Conservation (phyloP, 1,140 invertebrate species). For the Tribolium castaneum region DNA sequence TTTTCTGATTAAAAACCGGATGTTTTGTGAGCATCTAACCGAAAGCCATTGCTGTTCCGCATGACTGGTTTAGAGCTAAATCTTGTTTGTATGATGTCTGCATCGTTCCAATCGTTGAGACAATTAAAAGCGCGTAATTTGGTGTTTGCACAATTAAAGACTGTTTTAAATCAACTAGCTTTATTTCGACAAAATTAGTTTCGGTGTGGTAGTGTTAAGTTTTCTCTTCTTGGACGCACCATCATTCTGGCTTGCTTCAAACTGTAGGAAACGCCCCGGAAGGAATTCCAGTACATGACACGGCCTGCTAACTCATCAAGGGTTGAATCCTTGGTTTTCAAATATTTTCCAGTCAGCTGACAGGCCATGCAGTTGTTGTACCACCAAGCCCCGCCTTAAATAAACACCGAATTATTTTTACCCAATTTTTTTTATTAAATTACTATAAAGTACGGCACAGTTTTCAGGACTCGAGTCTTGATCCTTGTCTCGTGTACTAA, state of each 20-base stretch:
- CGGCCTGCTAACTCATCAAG: constrained; percentile 66
- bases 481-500: constrained; percentile 77
- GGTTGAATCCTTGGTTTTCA: constrained; percentile 67
- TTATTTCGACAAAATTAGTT: background rate
- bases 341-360: constrained; percentile 72
- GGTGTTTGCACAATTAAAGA: background rate
- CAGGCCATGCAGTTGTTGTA: constrained; percentile 70
- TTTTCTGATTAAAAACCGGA: background rate
- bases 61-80: background rate
- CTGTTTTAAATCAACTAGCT: background rate
- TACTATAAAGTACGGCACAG: background rate
- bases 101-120: background rate
- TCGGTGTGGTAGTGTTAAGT: background rate
- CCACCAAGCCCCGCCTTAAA: constrained; percentile 75
- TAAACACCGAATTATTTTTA: background rate
- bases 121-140: background rate
- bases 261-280: constrained; percentile 68
- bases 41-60: background rate
- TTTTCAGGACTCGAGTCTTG: constrained; percentile 74
- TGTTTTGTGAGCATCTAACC: background rate
- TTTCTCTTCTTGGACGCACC: constrained; percentile 63
- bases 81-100: background rate
- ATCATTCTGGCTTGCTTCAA: constrained; percentile 69
- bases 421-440: background rate
- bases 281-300: constrained; percentile 71